Percentiles rank a stretch among this genome's conserved stretches.
These are phyloP conservation scores for Orchesellides sinensis DNA, from an alignment of 2,888 invertebrate species.

Conservation along the genomic window DNA sequence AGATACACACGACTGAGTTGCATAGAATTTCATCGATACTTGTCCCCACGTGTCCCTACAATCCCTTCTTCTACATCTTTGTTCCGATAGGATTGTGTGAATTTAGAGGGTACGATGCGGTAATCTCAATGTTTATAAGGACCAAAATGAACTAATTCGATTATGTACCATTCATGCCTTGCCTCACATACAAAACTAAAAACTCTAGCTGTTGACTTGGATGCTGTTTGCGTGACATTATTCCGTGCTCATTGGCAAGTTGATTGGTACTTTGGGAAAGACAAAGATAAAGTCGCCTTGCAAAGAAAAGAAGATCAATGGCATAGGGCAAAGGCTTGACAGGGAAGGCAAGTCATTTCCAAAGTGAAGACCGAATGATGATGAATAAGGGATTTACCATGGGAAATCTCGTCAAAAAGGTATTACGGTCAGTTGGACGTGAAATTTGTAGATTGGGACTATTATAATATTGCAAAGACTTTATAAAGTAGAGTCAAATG, in stretches of 20 bases:
- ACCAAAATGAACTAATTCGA: slow-evolving; percentile 44
- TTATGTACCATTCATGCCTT: slow-evolving; percentile 9
- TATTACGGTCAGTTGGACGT: slow-evolving; percentile 69
- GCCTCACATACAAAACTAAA: slow-evolving; percentile 39
- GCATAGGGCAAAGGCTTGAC: slow-evolving; percentile 21
- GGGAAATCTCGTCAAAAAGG: slow-evolving; percentile 61
- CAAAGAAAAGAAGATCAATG: slow-evolving; percentile 1
- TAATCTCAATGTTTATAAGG: slow-evolving; percentile 15
- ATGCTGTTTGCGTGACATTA: slow-evolving; percentile 40
- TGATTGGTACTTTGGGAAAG: slow-evolving; percentile 20
- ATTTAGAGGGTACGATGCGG: too few species aligned
- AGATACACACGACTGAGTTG: slow-evolving; percentile 26
- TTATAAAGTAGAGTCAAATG: slow-evolving; percentile 1
- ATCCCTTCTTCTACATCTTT: too few species aligned
- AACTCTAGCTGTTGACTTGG: slow-evolving; percentile 39
- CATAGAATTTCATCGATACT: slow-evolving; percentile 9
- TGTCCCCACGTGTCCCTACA: slow-evolving; percentile 43
- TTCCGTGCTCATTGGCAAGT: slow-evolving; percentile 4
- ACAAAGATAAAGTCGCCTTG: slow-evolving; percentile 9
- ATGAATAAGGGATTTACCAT: slow-evolving; percentile 58
- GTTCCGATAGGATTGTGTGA: not conserved
- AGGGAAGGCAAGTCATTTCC: slow-evolving; percentile 13
- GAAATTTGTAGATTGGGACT: slow-evolving; percentile 53
- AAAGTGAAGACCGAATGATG: slow-evolving; percentile 22
- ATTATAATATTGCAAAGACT: slow-evolving; percentile 17